Conservation (phyloP, 2,888 invertebrate genomes). For the Odontothrips loti region DNA sequence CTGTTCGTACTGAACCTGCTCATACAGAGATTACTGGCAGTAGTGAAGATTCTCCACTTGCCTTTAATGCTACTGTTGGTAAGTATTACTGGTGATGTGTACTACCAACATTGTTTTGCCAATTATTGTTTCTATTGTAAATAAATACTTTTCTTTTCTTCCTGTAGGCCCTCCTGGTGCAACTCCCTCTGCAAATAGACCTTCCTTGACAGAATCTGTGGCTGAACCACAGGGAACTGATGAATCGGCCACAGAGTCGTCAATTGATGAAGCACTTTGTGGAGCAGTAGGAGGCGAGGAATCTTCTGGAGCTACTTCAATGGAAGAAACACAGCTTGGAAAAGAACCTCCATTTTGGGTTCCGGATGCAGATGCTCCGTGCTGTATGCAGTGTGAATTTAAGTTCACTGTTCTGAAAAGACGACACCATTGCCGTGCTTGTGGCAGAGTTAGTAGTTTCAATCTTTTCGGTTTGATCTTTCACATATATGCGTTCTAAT, state of each 20-base stretch:
- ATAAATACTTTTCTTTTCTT: neutral
- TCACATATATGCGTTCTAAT: slow-evolving; percentile 17
- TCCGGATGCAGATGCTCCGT: slow-evolving; percentile 74
- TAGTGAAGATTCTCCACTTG: neutral
- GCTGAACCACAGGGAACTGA: neutral
- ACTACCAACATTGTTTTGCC: too few relatives aligned
- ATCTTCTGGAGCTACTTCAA: neutral
- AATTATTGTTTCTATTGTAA: too few relatives aligned
- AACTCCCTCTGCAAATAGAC: neutral
- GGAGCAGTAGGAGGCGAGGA: neutral
- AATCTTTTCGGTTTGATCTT: neutral
- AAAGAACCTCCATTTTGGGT: slow-evolving; percentile 80
- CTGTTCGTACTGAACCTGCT: neutral
- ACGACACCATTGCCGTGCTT: slow-evolving; percentile 78
- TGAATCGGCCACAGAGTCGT: neutral
- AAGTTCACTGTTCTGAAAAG: slow-evolving; percentile 78
- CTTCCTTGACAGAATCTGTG: neutral
- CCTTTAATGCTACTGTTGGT: neutral
- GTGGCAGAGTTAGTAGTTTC: slow-evolving; percentile 61
- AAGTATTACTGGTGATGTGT: neutral
- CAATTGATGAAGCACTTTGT: neutral
- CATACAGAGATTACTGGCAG: neutral
- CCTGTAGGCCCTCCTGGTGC: neutral
- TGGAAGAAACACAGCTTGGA: slow-evolving; percentile 51
- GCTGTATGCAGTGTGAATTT: slow-evolving; percentile 75